Evolutionary conservation across 2,113 vertebrate species (phyloP).

Genomic region (Prionailurus bengalensis): DNA sequence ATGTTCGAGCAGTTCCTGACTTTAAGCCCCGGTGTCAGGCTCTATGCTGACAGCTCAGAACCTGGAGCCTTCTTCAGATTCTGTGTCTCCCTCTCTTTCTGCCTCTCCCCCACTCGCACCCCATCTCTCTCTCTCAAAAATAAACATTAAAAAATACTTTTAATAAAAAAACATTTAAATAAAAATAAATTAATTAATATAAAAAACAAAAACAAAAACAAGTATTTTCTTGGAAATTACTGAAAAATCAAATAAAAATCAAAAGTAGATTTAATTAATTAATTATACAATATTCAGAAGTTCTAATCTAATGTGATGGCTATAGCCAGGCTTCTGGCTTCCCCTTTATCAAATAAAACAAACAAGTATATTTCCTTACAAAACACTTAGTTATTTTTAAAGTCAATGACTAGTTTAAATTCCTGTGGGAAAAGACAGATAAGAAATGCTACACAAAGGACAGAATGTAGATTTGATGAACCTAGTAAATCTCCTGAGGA

Average conservation of each 20-base stretch:
- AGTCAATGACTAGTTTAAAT: slow-evolving; percentile 48
- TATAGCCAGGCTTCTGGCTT: not conserved
- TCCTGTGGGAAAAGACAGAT: slow-evolving; percentile 20
- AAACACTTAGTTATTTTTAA: slow-evolving; percentile 5
- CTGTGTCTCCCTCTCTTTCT: no score
- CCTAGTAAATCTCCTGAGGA: not conserved
- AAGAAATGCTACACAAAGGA: not conserved
- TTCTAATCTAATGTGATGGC: not conserved
- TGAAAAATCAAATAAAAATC: slow-evolving; percentile 47
- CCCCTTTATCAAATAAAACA: not conserved
- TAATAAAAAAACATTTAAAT: no score
- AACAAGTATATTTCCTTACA: not conserved
- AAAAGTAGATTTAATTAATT: slow-evolving; percentile 38
- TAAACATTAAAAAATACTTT: no score
- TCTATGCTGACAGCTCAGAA: no score
- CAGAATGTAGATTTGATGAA: not conserved
- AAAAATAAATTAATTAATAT: no score
- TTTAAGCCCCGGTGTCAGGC: no score
- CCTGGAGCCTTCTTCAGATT: no score
- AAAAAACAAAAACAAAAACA: not conserved
- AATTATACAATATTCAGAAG: slow-evolving; percentile 40
- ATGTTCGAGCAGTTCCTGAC: no score
- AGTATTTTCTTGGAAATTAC: not conserved
- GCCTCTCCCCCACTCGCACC: no score
- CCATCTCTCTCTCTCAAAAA: no score